These are phyloP conservation scores for Agrotis segetum DNA, from an alignment of 2,888 invertebrate species.

Conservation along the genomic window DNA sequence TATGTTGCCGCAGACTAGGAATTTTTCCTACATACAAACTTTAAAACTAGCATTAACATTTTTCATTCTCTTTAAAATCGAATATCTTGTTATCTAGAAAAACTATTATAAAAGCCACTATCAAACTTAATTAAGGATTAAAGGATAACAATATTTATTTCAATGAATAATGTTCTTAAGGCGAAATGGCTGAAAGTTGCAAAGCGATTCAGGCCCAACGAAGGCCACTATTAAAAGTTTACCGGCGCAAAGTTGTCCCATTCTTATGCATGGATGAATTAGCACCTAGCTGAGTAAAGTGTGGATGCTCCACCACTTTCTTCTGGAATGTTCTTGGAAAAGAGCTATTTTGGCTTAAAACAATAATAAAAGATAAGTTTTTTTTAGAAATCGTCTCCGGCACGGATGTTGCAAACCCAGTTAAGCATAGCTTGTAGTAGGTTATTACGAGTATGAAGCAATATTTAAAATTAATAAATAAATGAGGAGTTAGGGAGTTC, in stretches of 20 bases:
- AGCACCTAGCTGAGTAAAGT: constrained; percentile 65
- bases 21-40: too few species aligned
- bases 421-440: too few species aligned
- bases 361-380: neutral
- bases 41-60: neutral
- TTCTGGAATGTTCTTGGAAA: constrained; percentile 44
- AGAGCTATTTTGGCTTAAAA: neutral
- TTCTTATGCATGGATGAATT: constrained; percentile 79
- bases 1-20: too few species aligned
- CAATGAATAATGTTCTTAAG: constrained; percentile 57
- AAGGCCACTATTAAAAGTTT: constrained; percentile 78
- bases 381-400: neutral
- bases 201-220: constrained; percentile 70
- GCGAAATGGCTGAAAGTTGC: constrained; percentile 66
- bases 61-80: neutral
- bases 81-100: neutral
- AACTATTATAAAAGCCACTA: constrained; percentile 9
- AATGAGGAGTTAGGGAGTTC: too few species aligned
- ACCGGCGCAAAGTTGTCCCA: constrained; percentile 69
- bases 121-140: constrained; percentile 40
- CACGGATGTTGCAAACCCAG: too few species aligned
- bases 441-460: too few species aligned
- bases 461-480: too few species aligned
- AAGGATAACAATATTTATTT: constrained; percentile 56
- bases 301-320: constrained; percentile 50